These are phyloP conservation scores for Euphonia xanthogaster DNA, from an alignment of 2,797 vertebrate genomes.

Conservation along the genomic window DNA sequence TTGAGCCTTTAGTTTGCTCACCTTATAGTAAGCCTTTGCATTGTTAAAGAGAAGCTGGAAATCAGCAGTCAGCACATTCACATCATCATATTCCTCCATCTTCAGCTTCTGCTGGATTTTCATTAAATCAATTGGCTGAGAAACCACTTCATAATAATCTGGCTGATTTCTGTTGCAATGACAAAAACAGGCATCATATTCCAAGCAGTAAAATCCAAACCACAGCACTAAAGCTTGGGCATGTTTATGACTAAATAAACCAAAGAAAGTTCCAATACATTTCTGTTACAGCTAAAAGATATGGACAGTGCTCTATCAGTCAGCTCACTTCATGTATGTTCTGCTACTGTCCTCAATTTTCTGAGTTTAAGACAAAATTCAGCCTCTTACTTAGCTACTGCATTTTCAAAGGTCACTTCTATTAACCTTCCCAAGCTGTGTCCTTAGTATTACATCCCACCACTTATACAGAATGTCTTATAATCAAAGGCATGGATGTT, in stretches of 20 bases:
- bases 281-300: not conserved
- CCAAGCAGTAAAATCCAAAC: not conserved
- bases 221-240: not conserved
- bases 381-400: not conserved
- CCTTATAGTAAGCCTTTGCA: constrained; percentile 97
- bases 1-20: constrained; percentile 62
- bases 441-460: not conserved
- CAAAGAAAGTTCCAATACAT: not conserved
- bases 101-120: constrained; percentile 99
- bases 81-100: constrained; percentile 99
- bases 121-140: constrained; percentile 99
- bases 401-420: not conserved
- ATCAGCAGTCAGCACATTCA: constrained; percentile 92
- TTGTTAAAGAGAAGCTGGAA: constrained; percentile 98
- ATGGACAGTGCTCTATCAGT: not conserved
- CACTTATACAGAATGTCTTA: not conserved
- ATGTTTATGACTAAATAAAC: not conserved
- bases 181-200: not conserved
- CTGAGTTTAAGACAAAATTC: not conserved
- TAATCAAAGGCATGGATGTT: not conserved
- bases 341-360: not conserved
- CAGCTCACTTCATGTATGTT: not conserved
- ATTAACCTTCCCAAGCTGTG: not conserved
- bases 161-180: constrained; percentile 89
- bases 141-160: constrained; percentile 97